Percentiles rank a stretch among this genome's conserved stretches.
Evolutionary conservation across 2,888 invertebrate species (phyloP).

Genomic region (Scaptomyza parva): DNA sequence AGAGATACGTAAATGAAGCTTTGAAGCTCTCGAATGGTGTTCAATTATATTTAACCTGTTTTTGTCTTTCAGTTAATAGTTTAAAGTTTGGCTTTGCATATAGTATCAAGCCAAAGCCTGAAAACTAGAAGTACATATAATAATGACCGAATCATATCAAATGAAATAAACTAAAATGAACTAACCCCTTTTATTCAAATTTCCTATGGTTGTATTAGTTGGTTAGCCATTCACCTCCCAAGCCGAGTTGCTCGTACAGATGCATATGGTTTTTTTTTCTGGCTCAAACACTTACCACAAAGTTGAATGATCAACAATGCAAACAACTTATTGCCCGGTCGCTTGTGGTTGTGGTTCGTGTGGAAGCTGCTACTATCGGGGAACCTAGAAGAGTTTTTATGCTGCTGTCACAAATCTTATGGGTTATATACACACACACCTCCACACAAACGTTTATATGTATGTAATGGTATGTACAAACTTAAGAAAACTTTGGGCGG

Average conservation of each 20-base stretch:
- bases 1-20: too few relatives aligned
- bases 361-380: constrained; percentile 15
- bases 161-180: too few relatives aligned
- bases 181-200: not conserved
- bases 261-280: constrained; percentile 5
- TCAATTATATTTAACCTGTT: not conserved
- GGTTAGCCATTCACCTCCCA: constrained; percentile 1
- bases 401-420: constrained; percentile 21
- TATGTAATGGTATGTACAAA: constrained; percentile 13
- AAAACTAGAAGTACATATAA: not conserved
- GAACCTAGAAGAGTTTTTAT: constrained; percentile 32
- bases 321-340: constrained; percentile 57
- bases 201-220: not conserved
- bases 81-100: not conserved
- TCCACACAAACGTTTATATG: not conserved
- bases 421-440: not conserved
- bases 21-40: not conserved
- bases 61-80: not conserved
- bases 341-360: constrained; percentile 13
- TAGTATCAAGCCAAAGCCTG: not conserved
- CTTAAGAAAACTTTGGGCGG: constrained; percentile 47
- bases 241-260: constrained; percentile 5
- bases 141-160: not conserved
- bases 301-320: constrained; percentile 65
- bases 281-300: constrained; percentile 55